These are phyloP conservation scores for Colostygia pectinataria DNA, from an alignment of 2,888 invertebrate genomes.

Conservation along the genomic window DNA sequence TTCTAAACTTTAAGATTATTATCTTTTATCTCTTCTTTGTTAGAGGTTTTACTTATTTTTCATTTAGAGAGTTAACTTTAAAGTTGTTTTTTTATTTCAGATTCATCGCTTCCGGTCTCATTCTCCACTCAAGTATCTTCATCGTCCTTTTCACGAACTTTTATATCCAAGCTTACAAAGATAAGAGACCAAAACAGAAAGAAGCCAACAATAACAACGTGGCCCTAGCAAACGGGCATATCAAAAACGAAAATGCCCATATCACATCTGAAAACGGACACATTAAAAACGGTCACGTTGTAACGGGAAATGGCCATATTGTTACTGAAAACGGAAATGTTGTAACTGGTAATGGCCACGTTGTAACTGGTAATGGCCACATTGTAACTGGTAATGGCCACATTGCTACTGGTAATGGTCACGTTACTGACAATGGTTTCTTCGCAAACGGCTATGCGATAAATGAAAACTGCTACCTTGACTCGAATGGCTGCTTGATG, in stretches of 20 bases:
- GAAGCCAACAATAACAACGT: constrained; percentile 47
- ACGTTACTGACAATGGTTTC: constrained; percentile 21
- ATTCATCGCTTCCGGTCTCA: constrained; percentile 88
- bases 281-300: constrained; percentile 23
- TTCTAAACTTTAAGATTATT: too few species aligned
- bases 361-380: constrained; percentile 36
- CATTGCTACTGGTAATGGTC: constrained; percentile 32
- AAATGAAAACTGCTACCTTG: constrained; percentile 37
- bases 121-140: constrained; percentile 93
- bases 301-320: constrained; percentile 38
- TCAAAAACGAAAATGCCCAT: constrained; percentile 40
- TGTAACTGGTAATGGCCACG: constrained; percentile 23
- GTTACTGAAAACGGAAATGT: constrained; percentile 42
- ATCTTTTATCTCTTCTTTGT: too few species aligned
- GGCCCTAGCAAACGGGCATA: constrained; percentile 30
- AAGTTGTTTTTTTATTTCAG: constrained; percentile 45
- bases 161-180: constrained; percentile 91
- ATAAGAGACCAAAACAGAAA: constrained; percentile 40
- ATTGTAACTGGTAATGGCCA: constrained; percentile 34
- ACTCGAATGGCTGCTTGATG: constrained; percentile 37
- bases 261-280: constrained; percentile 35
- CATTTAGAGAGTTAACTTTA: too few species aligned
- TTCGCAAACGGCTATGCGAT: constrained; percentile 35
- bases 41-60: too few species aligned
- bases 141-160: constrained; percentile 95